Conservation (phyloP, 2,797 vertebrate species). For the Danio aesculapii region DNA sequence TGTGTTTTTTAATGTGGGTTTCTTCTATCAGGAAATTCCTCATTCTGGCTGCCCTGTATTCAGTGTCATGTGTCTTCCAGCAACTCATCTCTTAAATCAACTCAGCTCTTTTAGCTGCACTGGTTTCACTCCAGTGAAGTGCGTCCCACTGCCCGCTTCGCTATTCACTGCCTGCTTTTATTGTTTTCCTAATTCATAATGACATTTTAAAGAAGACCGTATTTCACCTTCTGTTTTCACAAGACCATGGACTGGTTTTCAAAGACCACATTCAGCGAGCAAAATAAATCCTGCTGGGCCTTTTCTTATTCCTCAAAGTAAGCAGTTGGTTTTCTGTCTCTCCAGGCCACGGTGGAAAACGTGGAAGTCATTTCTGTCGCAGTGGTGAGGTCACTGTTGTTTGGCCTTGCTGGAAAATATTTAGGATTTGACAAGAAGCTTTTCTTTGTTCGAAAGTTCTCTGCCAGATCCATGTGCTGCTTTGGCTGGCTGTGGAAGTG, state of each 20-base stretch:
- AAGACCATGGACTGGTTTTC: constrained; percentile 48
- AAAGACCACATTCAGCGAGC: constrained; percentile 35
- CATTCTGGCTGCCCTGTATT: not conserved
- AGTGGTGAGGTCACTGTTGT: constrained; percentile 58
- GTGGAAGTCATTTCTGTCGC: constrained; percentile 43
- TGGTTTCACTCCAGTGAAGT: constrained; percentile 17
- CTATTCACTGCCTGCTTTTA: constrained; percentile 21
- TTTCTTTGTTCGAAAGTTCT: constrained; percentile 63
- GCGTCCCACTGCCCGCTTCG: constrained; percentile 19
- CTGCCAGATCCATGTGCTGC: constrained; percentile 5
- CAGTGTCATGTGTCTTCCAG: not conserved
- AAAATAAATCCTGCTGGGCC: constrained; percentile 42
- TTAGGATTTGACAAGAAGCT: constrained; percentile 57
- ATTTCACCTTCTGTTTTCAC: constrained; percentile 61
- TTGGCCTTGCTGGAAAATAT: constrained; percentile 52
- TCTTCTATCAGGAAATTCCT: not conserved
- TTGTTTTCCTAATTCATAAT: constrained; percentile 58
- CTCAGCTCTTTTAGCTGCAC: not conserved
- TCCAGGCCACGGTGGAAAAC: constrained; percentile 3
- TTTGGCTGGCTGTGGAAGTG: constrained; percentile 53
- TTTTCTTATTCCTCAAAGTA: constrained; percentile 29
- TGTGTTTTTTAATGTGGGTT: not conserved
- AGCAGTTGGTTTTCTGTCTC: constrained; percentile 1
- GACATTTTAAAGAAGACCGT: constrained; percentile 59
- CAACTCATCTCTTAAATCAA: not conserved